These are phyloP conservation scores for Tetragonula clypearis DNA, from an alignment of 1,140 invertebrate species.

Conservation along the genomic window DNA sequence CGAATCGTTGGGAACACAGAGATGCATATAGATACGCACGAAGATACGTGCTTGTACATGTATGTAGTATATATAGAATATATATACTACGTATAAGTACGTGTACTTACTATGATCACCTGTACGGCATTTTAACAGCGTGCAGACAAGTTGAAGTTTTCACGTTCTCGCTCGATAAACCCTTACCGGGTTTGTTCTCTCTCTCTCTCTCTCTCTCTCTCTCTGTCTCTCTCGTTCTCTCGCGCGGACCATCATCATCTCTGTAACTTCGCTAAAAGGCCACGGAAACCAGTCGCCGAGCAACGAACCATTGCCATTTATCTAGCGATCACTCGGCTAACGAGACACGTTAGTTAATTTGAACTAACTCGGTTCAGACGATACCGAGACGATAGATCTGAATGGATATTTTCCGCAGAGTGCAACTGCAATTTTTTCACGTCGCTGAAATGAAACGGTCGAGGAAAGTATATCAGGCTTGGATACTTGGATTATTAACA, in stretches of 20 bases:
- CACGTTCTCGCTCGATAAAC: slow-evolving; percentile 60
- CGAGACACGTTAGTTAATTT: slow-evolving; percentile 44
- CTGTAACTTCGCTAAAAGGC: slow-evolving; percentile 10
- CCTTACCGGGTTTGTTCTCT: background rate
- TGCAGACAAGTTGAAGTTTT: slow-evolving; percentile 62
- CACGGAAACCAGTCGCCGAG: slow-evolving; percentile 30
- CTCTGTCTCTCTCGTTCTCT: slow-evolving; percentile 17
- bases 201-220: slow-evolving; percentile 12
- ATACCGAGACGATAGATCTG: background rate
- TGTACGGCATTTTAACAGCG: slow-evolving; percentile 64
- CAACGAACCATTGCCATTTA: slow-evolving; percentile 43
- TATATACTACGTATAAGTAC: background rate
- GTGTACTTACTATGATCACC: background rate
- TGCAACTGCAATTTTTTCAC: background rate
- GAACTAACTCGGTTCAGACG: background rate
- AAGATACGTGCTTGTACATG: background rate
- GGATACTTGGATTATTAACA: no score
- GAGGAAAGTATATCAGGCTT: background rate
- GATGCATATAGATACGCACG: no score
- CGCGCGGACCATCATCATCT: background rate
- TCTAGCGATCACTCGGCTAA: slow-evolving; percentile 38
- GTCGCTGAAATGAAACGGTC: slow-evolving; percentile 1
- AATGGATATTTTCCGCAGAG: background rate
- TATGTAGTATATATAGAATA: no score
- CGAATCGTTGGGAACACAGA: slow-evolving; percentile 31